These are phyloP conservation scores for Myrmecophaga tridactyla DNA, from an alignment of 2,113 vertebrate species.

Conservation along the genomic window DNA sequence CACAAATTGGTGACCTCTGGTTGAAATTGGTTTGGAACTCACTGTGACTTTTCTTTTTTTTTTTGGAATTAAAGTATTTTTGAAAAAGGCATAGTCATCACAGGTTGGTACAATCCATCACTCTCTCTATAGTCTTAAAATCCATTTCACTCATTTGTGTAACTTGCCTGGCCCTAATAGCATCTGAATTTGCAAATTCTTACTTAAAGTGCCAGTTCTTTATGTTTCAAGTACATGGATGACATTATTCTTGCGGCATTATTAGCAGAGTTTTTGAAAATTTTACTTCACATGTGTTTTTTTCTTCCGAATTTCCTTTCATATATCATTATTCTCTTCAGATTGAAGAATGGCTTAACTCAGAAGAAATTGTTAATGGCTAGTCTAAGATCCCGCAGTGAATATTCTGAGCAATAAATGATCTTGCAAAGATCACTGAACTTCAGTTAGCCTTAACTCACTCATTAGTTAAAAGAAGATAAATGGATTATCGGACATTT, in stretches of 20 bases:
- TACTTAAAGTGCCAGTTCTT: not conserved
- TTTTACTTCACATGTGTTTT: not conserved
- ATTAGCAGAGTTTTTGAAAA: not conserved
- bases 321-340: not conserved
- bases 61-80: not conserved
- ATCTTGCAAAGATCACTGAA: constrained; percentile 21
- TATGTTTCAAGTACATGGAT: not conserved
- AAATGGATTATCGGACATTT: constrained; percentile 42
- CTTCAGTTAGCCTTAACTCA: not conserved
- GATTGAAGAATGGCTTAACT: not conserved
- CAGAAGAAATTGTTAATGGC: not conserved
- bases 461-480: constrained; percentile 1
- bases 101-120: not conserved
- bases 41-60: not conserved
- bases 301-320: not conserved
- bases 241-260: not conserved
- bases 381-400: not conserved
- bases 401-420: constrained; percentile 5
- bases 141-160: not conserved
- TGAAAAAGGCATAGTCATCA: not conserved
- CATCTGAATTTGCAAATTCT: not conserved
- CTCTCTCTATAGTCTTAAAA: not conserved
- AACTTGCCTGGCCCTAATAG: not conserved
- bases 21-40: not conserved
- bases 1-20: not conserved